Conservation (phyloP, 2,888 invertebrate species). For the Carcina quercana region DNA sequence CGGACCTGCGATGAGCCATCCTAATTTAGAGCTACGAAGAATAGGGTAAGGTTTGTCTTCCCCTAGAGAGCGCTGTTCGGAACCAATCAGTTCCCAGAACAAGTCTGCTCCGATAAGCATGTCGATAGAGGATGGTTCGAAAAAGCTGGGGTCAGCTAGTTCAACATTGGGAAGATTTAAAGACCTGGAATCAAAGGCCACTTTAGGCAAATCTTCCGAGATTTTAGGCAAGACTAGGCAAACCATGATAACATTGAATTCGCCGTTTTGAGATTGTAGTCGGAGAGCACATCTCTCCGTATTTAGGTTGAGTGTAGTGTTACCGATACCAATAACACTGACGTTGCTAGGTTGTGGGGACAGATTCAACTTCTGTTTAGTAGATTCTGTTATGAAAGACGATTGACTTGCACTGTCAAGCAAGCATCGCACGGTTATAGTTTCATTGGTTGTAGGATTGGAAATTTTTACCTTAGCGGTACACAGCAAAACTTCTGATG, state of each 20-base stretch:
- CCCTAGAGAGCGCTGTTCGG: slow-evolving; percentile 9
- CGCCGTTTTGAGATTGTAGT: not conserved
- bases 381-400: slow-evolving; percentile 5
- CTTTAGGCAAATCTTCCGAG: slow-evolving; percentile 5
- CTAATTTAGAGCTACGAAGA: slow-evolving; percentile 11
- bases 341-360: slow-evolving; percentile 2
- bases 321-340: slow-evolving; percentile 9
- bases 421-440: not conserved
- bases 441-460: slow-evolving; percentile 1
- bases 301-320: slow-evolving; percentile 1
- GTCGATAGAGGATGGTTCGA: slow-evolving; percentile 11
- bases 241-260: not conserved
- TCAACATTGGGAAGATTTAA: not conserved
- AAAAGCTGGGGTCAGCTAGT: slow-evolving; percentile 14
- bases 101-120: slow-evolving; percentile 16
- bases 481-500: slow-evolving; percentile 3
- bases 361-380: slow-evolving; percentile 4
- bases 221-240: slow-evolving; percentile 6
- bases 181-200: not conserved
- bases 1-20: slow-evolving; percentile 11
- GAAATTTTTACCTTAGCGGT: slow-evolving; percentile 4
- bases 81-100: slow-evolving; percentile 13
- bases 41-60: slow-evolving; percentile 8
- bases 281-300: not conserved
- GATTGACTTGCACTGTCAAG: slow-evolving; percentile 6